phyloP scores from a whole-genome alignment of 2,113 vertebrate genomes.

The Tetrao urogallus region DNA sequence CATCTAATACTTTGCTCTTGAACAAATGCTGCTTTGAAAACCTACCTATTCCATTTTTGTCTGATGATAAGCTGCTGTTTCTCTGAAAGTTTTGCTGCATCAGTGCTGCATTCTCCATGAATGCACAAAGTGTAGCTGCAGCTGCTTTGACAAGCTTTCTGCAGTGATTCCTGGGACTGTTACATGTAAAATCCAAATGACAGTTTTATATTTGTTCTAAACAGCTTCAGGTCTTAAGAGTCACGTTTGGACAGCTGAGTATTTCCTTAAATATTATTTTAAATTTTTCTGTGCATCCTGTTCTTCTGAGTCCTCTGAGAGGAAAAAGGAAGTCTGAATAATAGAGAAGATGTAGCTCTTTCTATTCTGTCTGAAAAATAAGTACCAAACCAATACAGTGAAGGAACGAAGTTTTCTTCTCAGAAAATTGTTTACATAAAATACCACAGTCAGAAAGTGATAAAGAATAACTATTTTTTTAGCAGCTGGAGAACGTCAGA shows the following conservation, averaged over 20 bases:
- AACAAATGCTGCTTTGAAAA: neutral
- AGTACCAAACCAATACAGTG: neutral
- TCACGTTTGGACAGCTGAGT: neutral
- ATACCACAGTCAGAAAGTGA: constrained; percentile 29
- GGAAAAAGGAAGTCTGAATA: constrained; percentile 23
- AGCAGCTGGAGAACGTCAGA: constrained; percentile 72
- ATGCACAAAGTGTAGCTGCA: neutral
- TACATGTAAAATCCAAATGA: neutral
- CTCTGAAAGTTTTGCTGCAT: neutral
- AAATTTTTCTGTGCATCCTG: neutral
- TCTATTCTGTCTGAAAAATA: constrained; percentile 32
- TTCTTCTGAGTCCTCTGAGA: constrained; percentile 35
- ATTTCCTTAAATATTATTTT: constrained; percentile 31
- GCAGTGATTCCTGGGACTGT: neutral
- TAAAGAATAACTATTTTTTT: constrained; percentile 74
- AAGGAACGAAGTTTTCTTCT: constrained; percentile 40
- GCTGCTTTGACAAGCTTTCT: neutral
- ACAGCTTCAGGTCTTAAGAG: neutral
- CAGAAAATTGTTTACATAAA: constrained; percentile 73
- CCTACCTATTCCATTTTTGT: neutral
- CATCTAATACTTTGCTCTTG: neutral
- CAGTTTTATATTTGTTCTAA: neutral
- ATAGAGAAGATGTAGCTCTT: constrained; percentile 46
- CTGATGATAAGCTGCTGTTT: neutral
- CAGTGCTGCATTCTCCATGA: neutral